phyloP scores from a whole-genome alignment of 2,888 invertebrate genomes.

The Drosophila suboccidentalis region DNA sequence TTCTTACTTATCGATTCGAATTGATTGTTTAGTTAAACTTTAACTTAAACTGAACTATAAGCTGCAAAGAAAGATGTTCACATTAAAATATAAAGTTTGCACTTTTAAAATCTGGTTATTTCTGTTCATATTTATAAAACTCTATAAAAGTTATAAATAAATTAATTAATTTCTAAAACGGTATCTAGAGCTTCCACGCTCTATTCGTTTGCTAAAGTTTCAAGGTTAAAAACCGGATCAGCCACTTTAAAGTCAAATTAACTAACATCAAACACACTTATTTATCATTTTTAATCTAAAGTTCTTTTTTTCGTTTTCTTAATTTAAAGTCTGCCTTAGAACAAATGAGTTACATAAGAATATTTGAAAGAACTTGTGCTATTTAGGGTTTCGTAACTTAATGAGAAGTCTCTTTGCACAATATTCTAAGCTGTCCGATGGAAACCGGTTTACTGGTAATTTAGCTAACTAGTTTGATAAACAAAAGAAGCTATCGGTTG shows the following conservation, averaged over 20 bases:
- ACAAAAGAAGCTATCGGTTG: background rate
- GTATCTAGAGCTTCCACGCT: slow-evolving; percentile 38
- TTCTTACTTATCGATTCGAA: background rate
- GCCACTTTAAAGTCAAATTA: slow-evolving; percentile 28
- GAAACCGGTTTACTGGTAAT: slow-evolving; percentile 11
- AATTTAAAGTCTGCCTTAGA: slow-evolving; percentile 17
- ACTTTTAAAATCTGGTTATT: background rate
- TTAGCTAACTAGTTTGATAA: slow-evolving; percentile 8
- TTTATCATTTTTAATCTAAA: slow-evolving; percentile 20
- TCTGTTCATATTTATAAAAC: background rate
- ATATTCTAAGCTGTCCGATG: background rate
- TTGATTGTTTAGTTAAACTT: background rate
- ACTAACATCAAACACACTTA: slow-evolving; percentile 17
- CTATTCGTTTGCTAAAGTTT: background rate
- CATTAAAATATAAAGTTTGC: background rate
- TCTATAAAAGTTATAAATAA: background rate
- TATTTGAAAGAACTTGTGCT: background rate
- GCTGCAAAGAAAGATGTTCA: background rate
- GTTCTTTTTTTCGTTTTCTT: slow-evolving; percentile 9
- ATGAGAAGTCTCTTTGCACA: background rate
- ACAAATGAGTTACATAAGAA: slow-evolving; percentile 6
- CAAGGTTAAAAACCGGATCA: slow-evolving; percentile 56
- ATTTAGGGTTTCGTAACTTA: slow-evolving; percentile 15
- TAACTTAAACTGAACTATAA: background rate
- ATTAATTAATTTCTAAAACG: background rate